These are phyloP conservation scores for Podabrus alpinus DNA, from an alignment of 2,888 invertebrate species.

Conservation along the genomic window DNA sequence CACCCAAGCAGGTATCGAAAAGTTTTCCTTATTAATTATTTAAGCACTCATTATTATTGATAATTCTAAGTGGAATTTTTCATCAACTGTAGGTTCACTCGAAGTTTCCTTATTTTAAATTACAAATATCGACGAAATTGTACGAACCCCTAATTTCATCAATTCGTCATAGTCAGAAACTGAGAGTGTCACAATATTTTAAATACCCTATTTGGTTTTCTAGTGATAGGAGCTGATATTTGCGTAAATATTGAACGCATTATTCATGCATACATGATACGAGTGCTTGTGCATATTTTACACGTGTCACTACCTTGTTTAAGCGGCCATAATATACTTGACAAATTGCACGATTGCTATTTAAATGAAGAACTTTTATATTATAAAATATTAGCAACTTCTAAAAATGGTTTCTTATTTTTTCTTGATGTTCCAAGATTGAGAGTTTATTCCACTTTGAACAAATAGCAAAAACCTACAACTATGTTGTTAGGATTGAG, in stretches of 20 bases:
- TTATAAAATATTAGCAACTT: neutral
- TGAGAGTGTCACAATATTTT: slow-evolving; percentile 25
- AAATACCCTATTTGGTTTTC: slow-evolving; percentile 30
- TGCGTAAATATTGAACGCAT: slow-evolving; percentile 48
- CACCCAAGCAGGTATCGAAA: slow-evolving; percentile 14
- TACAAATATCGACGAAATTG: neutral
- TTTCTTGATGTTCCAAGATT: neutral
- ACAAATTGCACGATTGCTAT: slow-evolving; percentile 37
- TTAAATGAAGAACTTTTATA: neutral
- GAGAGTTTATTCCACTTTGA: neutral
- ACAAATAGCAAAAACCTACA: neutral
- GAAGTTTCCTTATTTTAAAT: neutral
- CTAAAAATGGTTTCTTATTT: neutral
- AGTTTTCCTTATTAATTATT: slow-evolving; percentile 23
- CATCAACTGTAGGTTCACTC: neutral
- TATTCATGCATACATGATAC: slow-evolving; percentile 46
- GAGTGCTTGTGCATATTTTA: slow-evolving; percentile 52
- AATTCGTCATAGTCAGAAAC: slow-evolving; percentile 10
- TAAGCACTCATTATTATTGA: slow-evolving; percentile 2
- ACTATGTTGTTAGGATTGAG: slow-evolving; percentile 17
- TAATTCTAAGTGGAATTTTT: neutral
- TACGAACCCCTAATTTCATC: neutral
- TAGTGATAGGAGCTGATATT: slow-evolving; percentile 32
- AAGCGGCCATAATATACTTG: slow-evolving; percentile 49
- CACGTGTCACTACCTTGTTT: slow-evolving; percentile 51